phyloP scores from a whole-genome alignment of 2,888 invertebrate species.

The Platycnemis pennipes region DNA sequence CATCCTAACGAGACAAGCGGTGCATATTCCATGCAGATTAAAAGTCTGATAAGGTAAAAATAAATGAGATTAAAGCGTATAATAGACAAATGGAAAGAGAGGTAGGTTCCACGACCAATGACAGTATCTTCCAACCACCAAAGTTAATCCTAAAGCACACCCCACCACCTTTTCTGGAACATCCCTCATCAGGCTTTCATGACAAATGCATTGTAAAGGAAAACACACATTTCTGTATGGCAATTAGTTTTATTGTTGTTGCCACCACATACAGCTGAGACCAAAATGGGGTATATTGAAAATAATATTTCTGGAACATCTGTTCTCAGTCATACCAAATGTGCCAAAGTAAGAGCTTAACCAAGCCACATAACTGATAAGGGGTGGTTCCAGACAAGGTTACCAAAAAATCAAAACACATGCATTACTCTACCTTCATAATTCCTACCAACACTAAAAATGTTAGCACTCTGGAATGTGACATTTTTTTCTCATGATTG shows the following conservation, averaged over 20 bases:
- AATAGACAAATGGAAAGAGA: not conserved
- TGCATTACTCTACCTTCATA: constrained; percentile 35
- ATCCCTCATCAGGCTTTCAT: constrained; percentile 79
- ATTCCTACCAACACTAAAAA: constrained; percentile 34
- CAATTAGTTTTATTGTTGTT: constrained; percentile 71
- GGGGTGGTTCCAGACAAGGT: constrained; percentile 67
- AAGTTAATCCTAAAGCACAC: constrained; percentile 74
- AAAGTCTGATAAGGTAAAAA: not conserved
- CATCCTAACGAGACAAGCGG: constrained; percentile 49
- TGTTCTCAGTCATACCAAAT: constrained; percentile 52
- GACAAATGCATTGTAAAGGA: constrained; percentile 75
- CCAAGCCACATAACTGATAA: constrained; percentile 51
- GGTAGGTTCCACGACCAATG: constrained; percentile 33
- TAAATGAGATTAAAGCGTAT: not conserved
- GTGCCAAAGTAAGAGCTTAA: constrained; percentile 50
- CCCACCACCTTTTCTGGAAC: constrained; percentile 78
- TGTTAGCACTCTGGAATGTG: constrained; percentile 47
- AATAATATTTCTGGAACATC: constrained; percentile 58
- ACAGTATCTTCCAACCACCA: constrained; percentile 33
- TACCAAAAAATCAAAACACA: constrained; percentile 62
- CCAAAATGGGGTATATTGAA: constrained; percentile 56
- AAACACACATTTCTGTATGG: constrained; percentile 68
- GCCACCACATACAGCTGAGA: constrained; percentile 68
- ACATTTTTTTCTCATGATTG: constrained; percentile 50
- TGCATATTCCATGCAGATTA: constrained; percentile 47